A percentile compares a stretch with the other conserved stretches of the same genome.
These are phyloP conservation scores for Apodemia mormo DNA, from an alignment of 2,888 invertebrate species.

Conservation along the genomic window DNA sequence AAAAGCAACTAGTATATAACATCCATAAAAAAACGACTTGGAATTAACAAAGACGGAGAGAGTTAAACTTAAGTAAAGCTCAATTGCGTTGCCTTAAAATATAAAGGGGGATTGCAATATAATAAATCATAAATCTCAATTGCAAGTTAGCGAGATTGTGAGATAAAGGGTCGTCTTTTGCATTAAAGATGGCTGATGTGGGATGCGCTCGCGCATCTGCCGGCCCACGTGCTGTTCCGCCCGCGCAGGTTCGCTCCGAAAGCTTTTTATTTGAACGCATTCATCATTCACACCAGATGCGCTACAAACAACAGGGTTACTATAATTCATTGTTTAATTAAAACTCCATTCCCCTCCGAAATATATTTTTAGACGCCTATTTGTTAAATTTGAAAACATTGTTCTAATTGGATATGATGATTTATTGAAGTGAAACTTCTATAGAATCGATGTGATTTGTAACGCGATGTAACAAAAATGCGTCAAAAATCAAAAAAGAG, in stretches of 20 bases:
- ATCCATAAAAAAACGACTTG: neutral
- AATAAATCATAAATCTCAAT: conserved; percentile 65
- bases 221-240: conserved; percentile 76
- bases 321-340: conserved; percentile 69
- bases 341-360: conserved; percentile 56
- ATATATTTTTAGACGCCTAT: conserved; percentile 43
- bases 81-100: neutral
- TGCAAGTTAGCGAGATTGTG: conserved; percentile 59
- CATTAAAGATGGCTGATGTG: conserved; percentile 49
- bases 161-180: conserved; percentile 59
- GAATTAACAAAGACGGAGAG: neutral
- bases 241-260: conserved; percentile 63
- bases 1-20: too few species aligned
- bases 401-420: conserved; percentile 4
- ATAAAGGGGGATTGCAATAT: conserved; percentile 52
- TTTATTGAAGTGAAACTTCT: neutral
- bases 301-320: conserved; percentile 67
- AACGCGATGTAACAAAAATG: too few species aligned
- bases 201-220: conserved; percentile 73
- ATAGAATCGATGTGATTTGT: too few species aligned
- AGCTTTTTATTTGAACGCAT: conserved; percentile 65
- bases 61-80: neutral
- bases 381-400: conserved; percentile 3
- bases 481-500: too few species aligned
- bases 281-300: conserved; percentile 75